Conservation (phyloP, 1,140 invertebrate species). For the Coptotermes formosanus region DNA sequence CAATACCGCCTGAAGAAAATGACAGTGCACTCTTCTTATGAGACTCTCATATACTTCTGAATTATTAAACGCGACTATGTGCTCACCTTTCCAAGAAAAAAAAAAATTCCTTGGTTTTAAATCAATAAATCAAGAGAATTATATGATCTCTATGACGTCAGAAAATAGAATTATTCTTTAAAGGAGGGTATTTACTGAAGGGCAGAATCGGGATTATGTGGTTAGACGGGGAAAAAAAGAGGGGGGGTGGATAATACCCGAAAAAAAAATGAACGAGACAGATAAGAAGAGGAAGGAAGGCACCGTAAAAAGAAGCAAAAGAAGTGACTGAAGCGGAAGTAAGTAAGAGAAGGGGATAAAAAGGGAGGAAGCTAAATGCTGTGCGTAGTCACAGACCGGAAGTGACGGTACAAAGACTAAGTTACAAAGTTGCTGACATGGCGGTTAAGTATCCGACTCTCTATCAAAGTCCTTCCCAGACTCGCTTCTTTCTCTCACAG, state of each 20-base stretch:
- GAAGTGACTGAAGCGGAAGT: neutral
- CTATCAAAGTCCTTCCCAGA: neutral
- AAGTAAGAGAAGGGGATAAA: neutral
- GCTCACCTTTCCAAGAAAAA: neutral
- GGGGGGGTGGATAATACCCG: neutral
- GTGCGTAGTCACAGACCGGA: neutral
- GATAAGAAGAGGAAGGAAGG: neutral
- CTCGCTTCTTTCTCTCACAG: neutral
- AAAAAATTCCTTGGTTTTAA: neutral
- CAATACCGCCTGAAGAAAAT: too few relatives aligned
- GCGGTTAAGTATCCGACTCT: neutral
- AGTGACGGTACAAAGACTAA: neutral
- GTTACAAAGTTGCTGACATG: slow-evolving; percentile 15
- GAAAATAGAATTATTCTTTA: neutral
- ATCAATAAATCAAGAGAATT: neutral
- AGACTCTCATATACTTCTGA: neutral
- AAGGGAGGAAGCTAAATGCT: neutral
- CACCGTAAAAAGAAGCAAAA: neutral
- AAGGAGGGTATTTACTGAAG: neutral
- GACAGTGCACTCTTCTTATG: too few relatives aligned
- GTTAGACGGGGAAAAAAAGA: neutral
- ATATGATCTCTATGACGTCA: neutral
- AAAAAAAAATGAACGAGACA: neutral
- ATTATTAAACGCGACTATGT: neutral
- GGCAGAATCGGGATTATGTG: neutral